phyloP scores from a whole-genome alignment of 2,888 invertebrate genomes.

The Frankliniella fusca region DNA sequence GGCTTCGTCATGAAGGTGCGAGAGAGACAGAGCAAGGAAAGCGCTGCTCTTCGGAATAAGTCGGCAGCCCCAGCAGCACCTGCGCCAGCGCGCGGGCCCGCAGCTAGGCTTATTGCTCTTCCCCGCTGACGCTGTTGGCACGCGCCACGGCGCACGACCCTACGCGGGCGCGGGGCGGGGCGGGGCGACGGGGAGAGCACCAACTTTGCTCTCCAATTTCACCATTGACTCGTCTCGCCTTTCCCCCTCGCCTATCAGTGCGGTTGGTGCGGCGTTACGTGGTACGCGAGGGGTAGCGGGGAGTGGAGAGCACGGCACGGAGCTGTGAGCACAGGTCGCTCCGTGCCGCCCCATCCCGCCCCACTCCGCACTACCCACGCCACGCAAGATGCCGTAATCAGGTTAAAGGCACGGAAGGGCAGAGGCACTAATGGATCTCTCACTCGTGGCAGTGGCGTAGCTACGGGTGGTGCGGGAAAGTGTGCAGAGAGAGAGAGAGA shows the following conservation, averaged over 20 bases:
- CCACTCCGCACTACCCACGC: neutral
- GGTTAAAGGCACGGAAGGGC: neutral
- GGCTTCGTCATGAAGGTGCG: too few species aligned
- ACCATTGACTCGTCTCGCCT: neutral
- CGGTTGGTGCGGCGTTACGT: neutral
- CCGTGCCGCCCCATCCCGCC: neutral
- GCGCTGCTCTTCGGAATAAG: too few species aligned
- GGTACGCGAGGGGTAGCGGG: neutral
- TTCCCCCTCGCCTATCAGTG: neutral
- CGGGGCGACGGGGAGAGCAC: neutral
- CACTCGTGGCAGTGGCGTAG: neutral
- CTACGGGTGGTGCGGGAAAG: neutral
- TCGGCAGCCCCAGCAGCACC: too few species aligned
- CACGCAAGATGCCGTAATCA: conserved; percentile 12
- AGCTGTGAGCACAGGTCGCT: neutral
- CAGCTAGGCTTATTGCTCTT: too few species aligned
- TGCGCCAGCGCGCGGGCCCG: too few species aligned
- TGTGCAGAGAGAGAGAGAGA: too few species aligned
- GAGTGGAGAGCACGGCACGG: neutral
- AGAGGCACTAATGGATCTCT: neutral
- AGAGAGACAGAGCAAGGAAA: too few species aligned
- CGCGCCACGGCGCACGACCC: too few species aligned
- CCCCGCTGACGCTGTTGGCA: too few species aligned
- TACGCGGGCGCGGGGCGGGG: too few species aligned
- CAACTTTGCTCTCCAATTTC: neutral